These are phyloP conservation scores for Bimastos eiseni DNA, from an alignment of 2,888 invertebrate genomes.

Conservation along the genomic window DNA sequence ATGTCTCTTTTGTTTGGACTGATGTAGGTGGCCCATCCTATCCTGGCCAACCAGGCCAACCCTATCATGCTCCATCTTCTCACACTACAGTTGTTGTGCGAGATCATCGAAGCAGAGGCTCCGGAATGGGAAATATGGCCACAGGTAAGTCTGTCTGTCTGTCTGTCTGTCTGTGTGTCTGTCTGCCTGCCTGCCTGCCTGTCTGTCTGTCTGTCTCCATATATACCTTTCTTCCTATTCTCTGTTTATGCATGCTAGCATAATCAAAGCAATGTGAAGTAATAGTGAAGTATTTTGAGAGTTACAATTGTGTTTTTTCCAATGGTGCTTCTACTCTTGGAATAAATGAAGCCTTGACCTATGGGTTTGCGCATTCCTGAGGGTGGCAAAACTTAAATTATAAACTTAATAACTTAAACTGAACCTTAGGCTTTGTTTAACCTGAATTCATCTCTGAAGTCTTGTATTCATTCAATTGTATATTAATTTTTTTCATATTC, in stretches of 20 bases:
- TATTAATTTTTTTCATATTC: neutral
- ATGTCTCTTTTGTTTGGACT: neutral
- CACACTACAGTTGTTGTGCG: slow-evolving; percentile 32
- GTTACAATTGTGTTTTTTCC: too few species aligned
- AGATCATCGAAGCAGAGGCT: slow-evolving; percentile 22
- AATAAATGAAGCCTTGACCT: too few species aligned
- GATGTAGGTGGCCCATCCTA: slow-evolving; percentile 14
- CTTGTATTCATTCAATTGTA: neutral
- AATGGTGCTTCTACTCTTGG: too few species aligned
- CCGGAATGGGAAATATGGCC: slow-evolving; percentile 32
- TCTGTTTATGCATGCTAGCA: too few species aligned
- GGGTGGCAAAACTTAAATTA: too few species aligned
- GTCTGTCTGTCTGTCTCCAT: neutral
- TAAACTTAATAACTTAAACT: too few species aligned
- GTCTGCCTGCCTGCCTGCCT: too few species aligned
- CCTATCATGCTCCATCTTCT: neutral
- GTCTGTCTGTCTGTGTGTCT: neutral
- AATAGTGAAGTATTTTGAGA: too few species aligned
- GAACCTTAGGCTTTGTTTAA: neutral
- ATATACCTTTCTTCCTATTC: neutral
- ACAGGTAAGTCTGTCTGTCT: slow-evolving; percentile 23
- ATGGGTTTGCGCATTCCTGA: too few species aligned
- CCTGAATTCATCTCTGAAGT: neutral
- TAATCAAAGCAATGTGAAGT: too few species aligned
- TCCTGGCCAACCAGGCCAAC: neutral